A percentile compares a stretch with the other conserved stretches of the same genome.
Evolutionary conservation across 2,113 vertebrate genomes (phyloP).

Genomic region (Perca flavescens): DNA sequence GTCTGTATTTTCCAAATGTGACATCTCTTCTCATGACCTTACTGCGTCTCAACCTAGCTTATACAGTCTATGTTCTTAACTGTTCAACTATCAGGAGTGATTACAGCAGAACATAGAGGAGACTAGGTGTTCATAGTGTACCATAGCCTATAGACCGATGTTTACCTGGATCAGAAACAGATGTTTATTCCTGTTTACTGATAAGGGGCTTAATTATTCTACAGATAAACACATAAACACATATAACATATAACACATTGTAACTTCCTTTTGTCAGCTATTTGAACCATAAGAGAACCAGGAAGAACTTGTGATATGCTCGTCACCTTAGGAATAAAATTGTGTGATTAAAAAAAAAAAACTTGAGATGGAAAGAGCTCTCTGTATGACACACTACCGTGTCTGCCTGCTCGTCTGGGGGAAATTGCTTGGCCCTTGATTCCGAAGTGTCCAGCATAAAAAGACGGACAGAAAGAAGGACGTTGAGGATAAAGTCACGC

Average conservation of each 20-base stretch:
- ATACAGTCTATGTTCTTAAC: not conserved
- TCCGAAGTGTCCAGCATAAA: slow-evolving; percentile 19
- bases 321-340: too few relatives aligned
- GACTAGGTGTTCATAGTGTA: not conserved
- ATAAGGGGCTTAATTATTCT: not conserved
- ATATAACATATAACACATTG: too few relatives aligned
- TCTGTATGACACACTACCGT: not conserved
- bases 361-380: not conserved
- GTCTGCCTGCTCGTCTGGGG: not conserved
- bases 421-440: slow-evolving; percentile 28
- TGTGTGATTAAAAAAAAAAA: not conserved
- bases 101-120: not conserved
- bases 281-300: not conserved
- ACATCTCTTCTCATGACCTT: not conserved
- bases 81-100: not conserved
- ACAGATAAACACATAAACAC: not conserved
- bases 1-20: not conserved
- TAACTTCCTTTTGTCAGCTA: not conserved
- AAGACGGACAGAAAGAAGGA: slow-evolving; percentile 9
- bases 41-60: too few relatives aligned
- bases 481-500: not conserved
- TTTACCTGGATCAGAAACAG: slow-evolving; percentile 18
- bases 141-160: not conserved
- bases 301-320: not conserved
- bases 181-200: slow-evolving; percentile 24